phyloP scores from a whole-genome alignment of 2,888 invertebrate species.

The Protonemura montana region DNA sequence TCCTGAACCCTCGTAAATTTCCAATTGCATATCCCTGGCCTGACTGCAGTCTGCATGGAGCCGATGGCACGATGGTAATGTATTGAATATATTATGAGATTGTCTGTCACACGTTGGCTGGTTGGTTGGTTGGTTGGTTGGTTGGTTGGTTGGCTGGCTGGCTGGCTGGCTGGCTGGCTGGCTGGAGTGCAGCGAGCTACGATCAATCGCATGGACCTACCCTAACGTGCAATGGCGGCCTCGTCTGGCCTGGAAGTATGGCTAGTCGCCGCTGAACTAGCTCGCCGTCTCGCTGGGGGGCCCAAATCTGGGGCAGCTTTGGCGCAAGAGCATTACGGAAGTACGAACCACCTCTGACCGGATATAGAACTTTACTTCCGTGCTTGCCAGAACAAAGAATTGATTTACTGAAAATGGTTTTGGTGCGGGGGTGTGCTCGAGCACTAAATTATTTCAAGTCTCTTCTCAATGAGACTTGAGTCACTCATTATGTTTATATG shows the following conservation, averaged over 20 bases:
- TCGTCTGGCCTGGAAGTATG: too few relatives aligned
- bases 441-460: too few relatives aligned
- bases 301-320: slow-evolving; percentile 16
- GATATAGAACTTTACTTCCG: slow-evolving; percentile 1
- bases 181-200: neutral
- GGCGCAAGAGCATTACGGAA: slow-evolving; percentile 15
- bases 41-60: neutral
- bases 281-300: slow-evolving; percentile 1
- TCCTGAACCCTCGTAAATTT: slow-evolving; percentile 1
- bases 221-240: neutral
- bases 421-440: neutral
- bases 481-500: too few relatives aligned
- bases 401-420: neutral
- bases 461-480: too few relatives aligned
- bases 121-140: neutral
- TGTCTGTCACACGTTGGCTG: neutral
- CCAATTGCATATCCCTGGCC: neutral
- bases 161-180: neutral
- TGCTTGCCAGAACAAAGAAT: neutral
- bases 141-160: too few relatives aligned
- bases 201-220: slow-evolving; percentile 23
- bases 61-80: neutral
- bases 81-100: slow-evolving; percentile 27
- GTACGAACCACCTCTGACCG: slow-evolving; percentile 13
- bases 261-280: neutral